Conservation (phyloP, 2,113 vertebrate genomes). For the Oncorhynchus kisutch region DNA sequence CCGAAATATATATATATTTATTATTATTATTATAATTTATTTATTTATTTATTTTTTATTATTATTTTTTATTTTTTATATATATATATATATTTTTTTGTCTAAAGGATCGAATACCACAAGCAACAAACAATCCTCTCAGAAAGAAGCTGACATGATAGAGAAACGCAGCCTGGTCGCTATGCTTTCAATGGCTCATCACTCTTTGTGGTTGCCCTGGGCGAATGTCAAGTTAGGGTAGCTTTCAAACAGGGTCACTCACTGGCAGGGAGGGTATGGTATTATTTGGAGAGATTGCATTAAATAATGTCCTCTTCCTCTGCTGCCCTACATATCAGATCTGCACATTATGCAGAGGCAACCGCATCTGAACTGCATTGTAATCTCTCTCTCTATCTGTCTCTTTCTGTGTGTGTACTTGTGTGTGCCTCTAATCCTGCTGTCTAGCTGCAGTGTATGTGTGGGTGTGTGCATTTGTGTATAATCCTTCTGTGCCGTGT, state of each 20-base stretch:
- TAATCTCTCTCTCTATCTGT: slow-evolving; percentile 26
- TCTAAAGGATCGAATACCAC: neutral
- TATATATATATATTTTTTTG: too few relatives aligned
- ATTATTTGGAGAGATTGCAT: too few relatives aligned
- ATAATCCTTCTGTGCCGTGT: slow-evolving; percentile 40
- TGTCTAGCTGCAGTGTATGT: slow-evolving; percentile 15
- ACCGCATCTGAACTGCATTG: neutral
- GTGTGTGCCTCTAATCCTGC: slow-evolving; percentile 37
- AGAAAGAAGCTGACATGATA: neutral
- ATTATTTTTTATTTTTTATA: too few relatives aligned
- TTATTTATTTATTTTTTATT: too few relatives aligned
- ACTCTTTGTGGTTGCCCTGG: neutral
- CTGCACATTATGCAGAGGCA: slow-evolving; percentile 7
- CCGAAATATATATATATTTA: too few relatives aligned
- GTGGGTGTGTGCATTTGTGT: slow-evolving; percentile 29
- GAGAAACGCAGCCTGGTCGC: neutral
- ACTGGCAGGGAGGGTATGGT: neutral
- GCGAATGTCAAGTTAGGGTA: slow-evolving; percentile 7
- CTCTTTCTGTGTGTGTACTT: neutral
- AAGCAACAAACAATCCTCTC: neutral
- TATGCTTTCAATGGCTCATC: neutral
- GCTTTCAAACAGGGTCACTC: neutral
- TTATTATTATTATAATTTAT: too few relatives aligned
- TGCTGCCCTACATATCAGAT: neutral
- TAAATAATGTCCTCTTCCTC: slow-evolving; percentile 8